These are phyloP conservation scores for Calephelis virginiensis DNA, from an alignment of 1,140 invertebrate genomes.

Conservation along the genomic window DNA sequence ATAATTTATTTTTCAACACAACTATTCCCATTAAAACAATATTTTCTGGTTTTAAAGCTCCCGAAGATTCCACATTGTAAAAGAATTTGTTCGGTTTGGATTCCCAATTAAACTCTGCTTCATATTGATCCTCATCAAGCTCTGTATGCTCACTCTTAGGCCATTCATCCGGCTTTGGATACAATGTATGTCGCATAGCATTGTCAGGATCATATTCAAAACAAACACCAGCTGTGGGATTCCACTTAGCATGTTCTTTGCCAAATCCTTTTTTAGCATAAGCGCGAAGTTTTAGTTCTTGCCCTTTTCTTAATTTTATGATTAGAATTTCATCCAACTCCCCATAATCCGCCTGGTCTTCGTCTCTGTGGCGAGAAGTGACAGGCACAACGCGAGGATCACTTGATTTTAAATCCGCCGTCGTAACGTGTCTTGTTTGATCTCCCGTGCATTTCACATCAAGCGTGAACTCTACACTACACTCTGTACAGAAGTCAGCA, in stretches of 20 bases:
- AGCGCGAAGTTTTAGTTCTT: conserved; percentile 96
- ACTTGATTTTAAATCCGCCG: conserved; percentile 95
- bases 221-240: conserved; percentile 97
- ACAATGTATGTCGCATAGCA: conserved; percentile 96
- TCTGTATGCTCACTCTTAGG: conserved; percentile 98
- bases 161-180: conserved; percentile 99
- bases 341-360: conserved; percentile 95
- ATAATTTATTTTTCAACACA: conserved; percentile 96
- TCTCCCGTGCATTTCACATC: conserved; percentile 98
- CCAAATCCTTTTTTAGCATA: conserved; percentile 98
- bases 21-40: conserved; percentile 97
- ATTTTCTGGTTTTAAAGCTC: conserved; percentile 96
- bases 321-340: conserved; percentile 98
- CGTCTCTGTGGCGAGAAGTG: conserved; percentile 93
- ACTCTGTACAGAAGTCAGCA: conserved; percentile 97
- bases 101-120: conserved; percentile 95
- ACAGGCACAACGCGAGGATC: conserved; percentile 95
- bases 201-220: conserved; percentile 99
- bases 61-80: conserved; percentile 97
- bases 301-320: conserved; percentile 98
- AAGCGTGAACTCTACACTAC: conserved; percentile 98
- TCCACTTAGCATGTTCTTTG: conserved; percentile 99
- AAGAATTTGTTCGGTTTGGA: conserved; percentile 98
- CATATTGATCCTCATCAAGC: conserved; percentile 95
- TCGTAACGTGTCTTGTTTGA: conserved; percentile 96